Base-by-base conservation (phyloP, 2,113 vertebrate species). In the Neomonachus schauinslandi region DNA sequence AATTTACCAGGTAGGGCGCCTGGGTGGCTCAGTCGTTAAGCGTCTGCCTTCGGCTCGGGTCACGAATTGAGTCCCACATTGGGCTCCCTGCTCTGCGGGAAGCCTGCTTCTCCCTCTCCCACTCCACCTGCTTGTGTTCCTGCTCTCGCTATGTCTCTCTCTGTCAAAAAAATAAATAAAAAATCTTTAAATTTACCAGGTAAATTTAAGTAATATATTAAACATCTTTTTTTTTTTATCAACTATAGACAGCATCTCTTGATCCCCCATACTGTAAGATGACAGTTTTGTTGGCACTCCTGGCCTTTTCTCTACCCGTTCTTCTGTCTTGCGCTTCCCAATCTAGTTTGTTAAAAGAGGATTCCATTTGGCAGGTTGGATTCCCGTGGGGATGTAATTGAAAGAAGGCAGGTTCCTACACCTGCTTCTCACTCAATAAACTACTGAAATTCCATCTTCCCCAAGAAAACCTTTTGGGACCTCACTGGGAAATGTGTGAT, bases 371-470 rank as follows among this genome's bases (percentile, higher is more conserved):
- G 72, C 83, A 57, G 36, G 36, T 69, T 95, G 89, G 63, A 94
- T 86, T 84, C 53, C 74, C 91, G 49, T 87, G 83, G 69, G 89
- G 79, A 80, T 63, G 16, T 87, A 88, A 74, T 28, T 89, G 77
- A 93, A 94, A 95, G 55, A 80, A 92, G 21, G 26, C 55, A 80
- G 91, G 49, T 53, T 61, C 36, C 36, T 92, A 39, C 24, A 74
- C 80, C 72, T 89, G 36, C 69, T 81, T 92, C 69, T 95, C 61
- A 82, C 36, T 97, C 89, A 85, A 33, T 53, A 59, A 76, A 19
- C 81, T 90, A 55, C 96, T 97, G 91, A 97, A 97, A 96, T 92
- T 95, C 67, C 39, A 90, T 91, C 80, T 95, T 46, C 46, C 72
- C 61, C 42, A 69, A 91, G 85, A 65, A 91, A 96, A 80, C 24